Conservation (phyloP, 2,113 vertebrate genomes). For the Notothenia rossii region DNA sequence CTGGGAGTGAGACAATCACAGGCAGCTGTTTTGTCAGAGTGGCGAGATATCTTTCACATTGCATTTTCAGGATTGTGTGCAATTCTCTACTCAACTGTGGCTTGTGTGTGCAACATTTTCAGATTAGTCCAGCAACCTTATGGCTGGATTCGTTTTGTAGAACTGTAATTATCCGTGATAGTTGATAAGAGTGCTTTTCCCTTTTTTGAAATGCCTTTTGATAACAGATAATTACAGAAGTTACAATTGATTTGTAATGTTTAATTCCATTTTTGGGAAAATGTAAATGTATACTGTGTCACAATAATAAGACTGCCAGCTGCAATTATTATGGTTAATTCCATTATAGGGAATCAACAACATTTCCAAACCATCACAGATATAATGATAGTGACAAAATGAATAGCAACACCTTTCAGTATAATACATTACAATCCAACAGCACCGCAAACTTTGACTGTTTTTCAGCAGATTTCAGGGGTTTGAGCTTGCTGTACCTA, state of each 20-base stretch:
- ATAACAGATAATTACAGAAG: neutral
- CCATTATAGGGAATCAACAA: neutral
- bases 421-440: neutral
- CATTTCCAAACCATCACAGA: neutral
- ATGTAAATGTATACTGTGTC: neutral
- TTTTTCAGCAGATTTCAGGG: too few relatives aligned
- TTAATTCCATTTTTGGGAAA: neutral
- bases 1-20: neutral
- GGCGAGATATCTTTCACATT: constrained; percentile 1
- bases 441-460: neutral
- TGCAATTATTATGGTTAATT: neutral
- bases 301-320: neutral
- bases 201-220: neutral
- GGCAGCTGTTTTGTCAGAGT: neutral
- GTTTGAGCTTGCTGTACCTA: neutral
- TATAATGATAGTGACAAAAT: neutral
- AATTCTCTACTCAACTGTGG: neutral
- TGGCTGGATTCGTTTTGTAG: neutral
- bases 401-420: neutral
- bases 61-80: neutral
- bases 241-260: neutral
- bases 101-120: neutral
- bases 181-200: neutral
- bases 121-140: neutral
- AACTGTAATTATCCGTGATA: neutral